These are phyloP conservation scores for Drosophila ustulata DNA, from an alignment of 2,888 invertebrate genomes.

Conservation along the genomic window DNA sequence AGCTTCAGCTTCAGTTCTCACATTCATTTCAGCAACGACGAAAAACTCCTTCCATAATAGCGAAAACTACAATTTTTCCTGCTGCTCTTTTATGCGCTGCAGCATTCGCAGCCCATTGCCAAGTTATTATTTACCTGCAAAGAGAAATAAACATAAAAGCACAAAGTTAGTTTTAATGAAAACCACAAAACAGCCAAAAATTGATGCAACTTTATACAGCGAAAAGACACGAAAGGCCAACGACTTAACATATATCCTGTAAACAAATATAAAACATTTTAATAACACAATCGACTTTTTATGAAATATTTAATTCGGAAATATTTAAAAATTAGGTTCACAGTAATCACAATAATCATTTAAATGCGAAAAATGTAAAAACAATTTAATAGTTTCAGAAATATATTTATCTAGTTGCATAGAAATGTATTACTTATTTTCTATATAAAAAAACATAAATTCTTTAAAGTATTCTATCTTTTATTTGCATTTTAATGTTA, in stretches of 20 bases:
- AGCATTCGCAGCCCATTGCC: slow-evolving; percentile 7
- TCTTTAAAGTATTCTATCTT: no score
- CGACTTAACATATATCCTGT: slow-evolving; percentile 1
- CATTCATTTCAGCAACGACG: neutral
- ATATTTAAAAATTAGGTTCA: no score
- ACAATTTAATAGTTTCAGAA: no score
- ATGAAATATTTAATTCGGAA: no score
- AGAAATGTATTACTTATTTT: no score
- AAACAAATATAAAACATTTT: neutral
- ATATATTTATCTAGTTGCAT: no score
- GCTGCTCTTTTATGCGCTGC: slow-evolving; percentile 1
- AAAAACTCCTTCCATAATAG: neutral
- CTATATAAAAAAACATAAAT: no score
- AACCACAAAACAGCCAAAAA: neutral
- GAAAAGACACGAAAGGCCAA: neutral
- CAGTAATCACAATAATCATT: no score
- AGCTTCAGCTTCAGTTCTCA: slow-evolving; percentile 12
- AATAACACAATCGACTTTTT: no score
- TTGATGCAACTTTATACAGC: neutral
- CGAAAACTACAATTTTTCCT: neutral
- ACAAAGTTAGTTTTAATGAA: slow-evolving; percentile 23
- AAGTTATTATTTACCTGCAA: slow-evolving; percentile 52
- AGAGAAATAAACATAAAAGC: slow-evolving; percentile 33
- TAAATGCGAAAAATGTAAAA: no score
- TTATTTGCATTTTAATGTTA: no score